A percentile compares a stretch with the other conserved stretches of the same genome.
Conservation (phyloP, 2,797 vertebrate species). For the Peromyscus attwateri region DNA sequence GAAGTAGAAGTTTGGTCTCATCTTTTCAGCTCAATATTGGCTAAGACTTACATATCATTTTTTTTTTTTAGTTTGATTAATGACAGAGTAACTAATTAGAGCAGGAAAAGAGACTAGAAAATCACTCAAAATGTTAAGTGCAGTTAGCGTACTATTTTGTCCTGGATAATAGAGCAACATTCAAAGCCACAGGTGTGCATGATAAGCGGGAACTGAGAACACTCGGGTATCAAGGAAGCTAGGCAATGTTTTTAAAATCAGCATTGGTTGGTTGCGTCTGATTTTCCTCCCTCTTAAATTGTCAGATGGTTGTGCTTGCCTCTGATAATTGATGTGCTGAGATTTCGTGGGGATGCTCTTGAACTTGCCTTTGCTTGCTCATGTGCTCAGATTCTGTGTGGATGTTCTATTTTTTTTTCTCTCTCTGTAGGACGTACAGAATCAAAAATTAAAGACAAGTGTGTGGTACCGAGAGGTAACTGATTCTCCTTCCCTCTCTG, state of each 20-base stretch:
- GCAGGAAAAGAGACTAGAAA: conserved; percentile 74
- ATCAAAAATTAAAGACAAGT: conserved; percentile 93
- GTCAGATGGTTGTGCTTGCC: conserved; percentile 13
- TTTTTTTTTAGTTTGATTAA: conserved; percentile 83
- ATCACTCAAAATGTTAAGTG: conserved; percentile 80
- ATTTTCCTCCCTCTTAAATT: conserved; percentile 39
- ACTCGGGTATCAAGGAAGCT: neutral
- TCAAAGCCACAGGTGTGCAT: conserved; percentile 47
- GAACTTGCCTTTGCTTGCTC: conserved; percentile 42
- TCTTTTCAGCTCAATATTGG: conserved; percentile 72
- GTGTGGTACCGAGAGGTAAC: conserved; percentile 93
- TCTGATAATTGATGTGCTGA: conserved; percentile 52
- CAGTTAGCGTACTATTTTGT: conserved; percentile 70
- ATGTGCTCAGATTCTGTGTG: conserved; percentile 33
- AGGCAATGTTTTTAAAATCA: conserved; percentile 34
- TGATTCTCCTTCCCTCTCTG: conserved; percentile 41
- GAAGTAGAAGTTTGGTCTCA: conserved; percentile 32
- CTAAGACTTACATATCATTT: conserved; percentile 18
- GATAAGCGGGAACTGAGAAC: conserved; percentile 58
- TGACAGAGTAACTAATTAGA: conserved; percentile 83
- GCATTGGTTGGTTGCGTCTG: conserved; percentile 35
- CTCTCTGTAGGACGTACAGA: conserved; percentile 90
- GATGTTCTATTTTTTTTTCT: neutral
- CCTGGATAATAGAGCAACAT: conserved; percentile 73
- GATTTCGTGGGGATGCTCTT: conserved; percentile 41